Percentiles rank a stretch among this genome's conserved stretches.
Evolutionary conservation across 2,797 vertebrate species (phyloP).

Genomic region (Acestrorhynchus altus): DNA sequence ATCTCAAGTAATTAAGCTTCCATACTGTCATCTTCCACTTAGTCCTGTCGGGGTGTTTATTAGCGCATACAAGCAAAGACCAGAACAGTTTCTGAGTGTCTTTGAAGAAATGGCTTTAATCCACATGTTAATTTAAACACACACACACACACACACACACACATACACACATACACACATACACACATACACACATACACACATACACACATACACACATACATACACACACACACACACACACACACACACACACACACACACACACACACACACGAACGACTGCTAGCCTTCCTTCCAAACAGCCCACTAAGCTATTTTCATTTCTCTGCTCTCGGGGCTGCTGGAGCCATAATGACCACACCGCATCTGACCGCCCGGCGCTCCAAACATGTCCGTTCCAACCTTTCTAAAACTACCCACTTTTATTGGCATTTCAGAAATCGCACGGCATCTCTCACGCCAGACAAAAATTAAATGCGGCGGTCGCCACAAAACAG

Average conservation of each 20-base stretch:
- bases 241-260: not conserved
- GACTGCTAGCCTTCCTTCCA: not conserved
- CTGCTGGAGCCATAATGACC: not conserved
- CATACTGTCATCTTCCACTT: not conserved
- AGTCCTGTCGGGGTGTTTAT: not conserved
- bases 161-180: too few species aligned
- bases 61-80: not conserved
- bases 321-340: not conserved
- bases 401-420: conserved; percentile 18
- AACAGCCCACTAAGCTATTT: not conserved
- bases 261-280: too few species aligned
- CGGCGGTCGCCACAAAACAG: not conserved
- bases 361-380: conserved; percentile 2
- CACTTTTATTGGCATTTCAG: not conserved
- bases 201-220: too few species aligned
- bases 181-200: not conserved
- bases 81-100: not conserved
- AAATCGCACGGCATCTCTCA: not conserved
- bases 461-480: not conserved
- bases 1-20: not conserved
- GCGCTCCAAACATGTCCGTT: not conserved
- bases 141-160: not conserved
- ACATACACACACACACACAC: not conserved
- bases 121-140: not conserved
- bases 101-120: conserved; percentile 11